A percentile compares a stretch with the other conserved stretches of the same genome.
phyloP scores from a whole-genome alignment of 2,113 vertebrate genomes.

The Psephotus haematonotus region DNA sequence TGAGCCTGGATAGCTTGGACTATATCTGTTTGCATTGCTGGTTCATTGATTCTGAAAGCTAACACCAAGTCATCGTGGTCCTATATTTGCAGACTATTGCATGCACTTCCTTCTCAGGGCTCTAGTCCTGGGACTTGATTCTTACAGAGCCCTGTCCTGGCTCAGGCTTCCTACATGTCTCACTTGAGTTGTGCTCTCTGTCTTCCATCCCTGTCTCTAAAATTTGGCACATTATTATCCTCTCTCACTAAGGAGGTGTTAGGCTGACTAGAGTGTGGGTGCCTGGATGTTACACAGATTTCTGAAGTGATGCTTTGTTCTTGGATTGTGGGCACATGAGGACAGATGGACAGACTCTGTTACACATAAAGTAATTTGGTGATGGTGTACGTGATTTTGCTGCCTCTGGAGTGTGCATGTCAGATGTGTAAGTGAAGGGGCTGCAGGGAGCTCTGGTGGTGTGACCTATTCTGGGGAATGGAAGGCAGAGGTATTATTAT shows the following conservation, averaged over 20 bases:
- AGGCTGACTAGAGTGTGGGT: not conserved
- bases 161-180: rapidly evolving
- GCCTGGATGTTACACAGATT: no score
- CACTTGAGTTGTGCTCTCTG: rapidly evolving
- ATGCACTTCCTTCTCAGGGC: not conserved
- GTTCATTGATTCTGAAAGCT: not conserved
- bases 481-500: not conserved
- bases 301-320: not conserved
- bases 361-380: not conserved
- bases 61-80: not conserved
- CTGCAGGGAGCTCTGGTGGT: not conserved
- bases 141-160: not conserved
- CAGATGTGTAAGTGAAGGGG: not conserved
- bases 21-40: not conserved
- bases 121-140: not conserved
- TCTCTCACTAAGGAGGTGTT: no score
- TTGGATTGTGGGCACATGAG: not conserved
- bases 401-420: not conserved
- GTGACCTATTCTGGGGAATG: not conserved
- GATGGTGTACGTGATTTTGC: not conserved
- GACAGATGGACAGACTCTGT: not conserved
- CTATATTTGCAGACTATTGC: not conserved
- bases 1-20: not conserved
- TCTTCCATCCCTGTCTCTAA: not conserved
- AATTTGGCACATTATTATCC: rapidly evolving